phyloP scores from a whole-genome alignment of 2,113 vertebrate species.

The Esox niger region DNA sequence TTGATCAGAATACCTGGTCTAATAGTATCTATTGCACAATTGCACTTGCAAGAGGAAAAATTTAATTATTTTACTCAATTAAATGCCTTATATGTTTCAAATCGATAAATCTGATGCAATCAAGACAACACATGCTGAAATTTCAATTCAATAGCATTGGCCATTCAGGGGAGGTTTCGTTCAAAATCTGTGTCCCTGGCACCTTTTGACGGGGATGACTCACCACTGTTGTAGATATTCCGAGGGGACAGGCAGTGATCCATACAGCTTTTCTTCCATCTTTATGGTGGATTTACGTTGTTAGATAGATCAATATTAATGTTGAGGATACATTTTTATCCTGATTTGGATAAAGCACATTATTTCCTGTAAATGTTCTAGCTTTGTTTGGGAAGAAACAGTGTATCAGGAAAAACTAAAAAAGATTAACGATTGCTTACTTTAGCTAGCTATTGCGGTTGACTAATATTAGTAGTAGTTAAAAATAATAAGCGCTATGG shows the following conservation, averaged over 20 bases:
- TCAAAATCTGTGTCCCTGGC: conserved; percentile 7
- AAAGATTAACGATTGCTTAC: too few relatives aligned
- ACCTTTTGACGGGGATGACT: conserved; percentile 60
- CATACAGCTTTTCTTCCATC: conserved; percentile 76
- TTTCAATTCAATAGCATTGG: conserved; percentile 47
- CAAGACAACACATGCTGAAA: conserved; percentile 54
- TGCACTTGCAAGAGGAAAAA: too few relatives aligned
- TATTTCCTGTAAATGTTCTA: conserved; percentile 2
- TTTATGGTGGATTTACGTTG: conserved; percentile 62
- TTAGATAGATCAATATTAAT: conserved; percentile 61
- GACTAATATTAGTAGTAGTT: too few relatives aligned
- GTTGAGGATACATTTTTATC: conserved; percentile 6
- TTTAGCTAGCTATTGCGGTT: too few relatives aligned
- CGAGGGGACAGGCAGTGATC: conserved; percentile 72
- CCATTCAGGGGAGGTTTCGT: conserved; percentile 16
- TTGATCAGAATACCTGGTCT: too few relatives aligned
- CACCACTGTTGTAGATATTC: conserved; percentile 79
- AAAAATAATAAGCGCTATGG: too few relatives aligned
- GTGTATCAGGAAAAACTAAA: too few relatives aligned
- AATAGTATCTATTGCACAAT: too few relatives aligned
- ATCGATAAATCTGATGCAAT: background rate
- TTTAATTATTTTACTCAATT: background rate
- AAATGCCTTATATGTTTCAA: background rate
- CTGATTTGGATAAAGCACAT: conserved; percentile 19
- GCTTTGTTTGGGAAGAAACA: too few relatives aligned